These are phyloP conservation scores for Bombus terrestris DNA, from an alignment of 1,140 invertebrate species.

Conservation along the genomic window DNA sequence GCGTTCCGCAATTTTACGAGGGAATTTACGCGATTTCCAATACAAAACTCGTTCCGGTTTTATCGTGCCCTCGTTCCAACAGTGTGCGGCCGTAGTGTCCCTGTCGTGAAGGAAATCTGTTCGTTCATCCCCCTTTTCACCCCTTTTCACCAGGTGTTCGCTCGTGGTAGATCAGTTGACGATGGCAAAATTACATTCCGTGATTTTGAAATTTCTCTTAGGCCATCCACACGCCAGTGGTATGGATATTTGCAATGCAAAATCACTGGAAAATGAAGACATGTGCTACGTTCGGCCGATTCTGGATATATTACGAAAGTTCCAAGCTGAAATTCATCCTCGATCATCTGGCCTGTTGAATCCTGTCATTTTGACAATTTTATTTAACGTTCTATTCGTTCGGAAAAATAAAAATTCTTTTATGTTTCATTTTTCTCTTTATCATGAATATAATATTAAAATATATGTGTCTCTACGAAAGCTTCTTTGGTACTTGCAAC, in stretches of 20 bases:
- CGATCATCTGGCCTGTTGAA: not conserved
- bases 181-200: not conserved
- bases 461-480: too few relatives aligned
- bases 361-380: not conserved
- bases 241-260: not conserved
- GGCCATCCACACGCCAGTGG: too few relatives aligned
- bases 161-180: not conserved
- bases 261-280: not conserved
- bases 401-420: not conserved
- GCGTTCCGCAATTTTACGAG: slow-evolving; percentile 59
- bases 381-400: not conserved
- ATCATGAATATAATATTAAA: too few relatives aligned
- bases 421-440: too few relatives aligned
- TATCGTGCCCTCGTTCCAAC: slow-evolving; percentile 8
- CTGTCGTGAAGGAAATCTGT: slow-evolving; percentile 27
- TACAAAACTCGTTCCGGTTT: slow-evolving; percentile 65
- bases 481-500: too few relatives aligned
- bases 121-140: not conserved
- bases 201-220: not conserved
- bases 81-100: slow-evolving; percentile 2
- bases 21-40: slow-evolving; percentile 67
- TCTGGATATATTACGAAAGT: not conserved
- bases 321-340: not conserved
- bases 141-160: not conserved
- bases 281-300: not conserved